These are phyloP conservation scores for Scaptomyza graminum DNA, from an alignment of 1,140 invertebrate genomes.

Conservation along the genomic window DNA sequence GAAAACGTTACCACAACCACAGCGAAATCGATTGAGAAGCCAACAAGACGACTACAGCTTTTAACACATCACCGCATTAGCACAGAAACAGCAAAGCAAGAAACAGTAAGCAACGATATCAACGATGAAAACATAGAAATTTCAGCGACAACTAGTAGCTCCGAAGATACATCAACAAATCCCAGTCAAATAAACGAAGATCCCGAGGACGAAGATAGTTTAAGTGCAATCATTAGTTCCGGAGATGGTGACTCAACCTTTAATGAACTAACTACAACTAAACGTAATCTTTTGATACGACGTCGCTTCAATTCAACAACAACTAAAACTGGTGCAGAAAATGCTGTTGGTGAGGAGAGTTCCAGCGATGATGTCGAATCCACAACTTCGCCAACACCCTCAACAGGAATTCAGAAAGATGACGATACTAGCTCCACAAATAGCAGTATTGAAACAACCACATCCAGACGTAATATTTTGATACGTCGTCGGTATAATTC, in stretches of 20 bases:
- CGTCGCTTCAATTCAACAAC: background rate
- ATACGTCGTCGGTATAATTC: background rate
- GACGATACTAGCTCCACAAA: background rate
- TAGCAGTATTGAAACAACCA: background rate
- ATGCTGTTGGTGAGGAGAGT: background rate
- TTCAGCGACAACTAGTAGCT: background rate
- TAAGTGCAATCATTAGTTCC: too few species aligned
- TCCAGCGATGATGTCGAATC: background rate
- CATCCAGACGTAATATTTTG: background rate
- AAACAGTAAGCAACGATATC: background rate
- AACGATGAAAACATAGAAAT: conserved; percentile 26
- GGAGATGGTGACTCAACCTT: background rate
- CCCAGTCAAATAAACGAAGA: background rate
- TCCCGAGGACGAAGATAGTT: background rate
- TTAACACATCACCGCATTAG: conserved; percentile 49
- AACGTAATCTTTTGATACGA: background rate
- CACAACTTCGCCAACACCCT: background rate
- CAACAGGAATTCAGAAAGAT: background rate
- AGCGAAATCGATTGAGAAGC: conserved; percentile 8
- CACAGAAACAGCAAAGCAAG: conserved; percentile 26
- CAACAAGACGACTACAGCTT: conserved; percentile 20
- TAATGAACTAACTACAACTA: background rate
- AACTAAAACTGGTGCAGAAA: background rate
- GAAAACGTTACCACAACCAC: background rate
- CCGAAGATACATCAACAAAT: background rate